A percentile compares a stretch with the other conserved stretches of the same genome.
Evolutionary conservation across 2,888 invertebrate species (phyloP).

Genomic region (Drosophila acutilabella): DNA sequence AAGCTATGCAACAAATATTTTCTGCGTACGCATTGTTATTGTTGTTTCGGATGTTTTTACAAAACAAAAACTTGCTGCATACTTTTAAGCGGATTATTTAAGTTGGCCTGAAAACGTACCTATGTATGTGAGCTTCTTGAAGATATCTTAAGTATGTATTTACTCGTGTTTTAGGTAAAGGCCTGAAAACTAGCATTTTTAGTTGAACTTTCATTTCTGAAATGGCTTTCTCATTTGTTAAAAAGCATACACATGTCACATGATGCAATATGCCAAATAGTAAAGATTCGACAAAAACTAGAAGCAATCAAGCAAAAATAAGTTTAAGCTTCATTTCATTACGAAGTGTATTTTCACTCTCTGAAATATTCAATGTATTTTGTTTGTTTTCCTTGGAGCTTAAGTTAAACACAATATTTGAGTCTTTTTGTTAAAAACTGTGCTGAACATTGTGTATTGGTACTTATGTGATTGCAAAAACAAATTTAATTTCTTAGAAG

Average conservation of each 20-base stretch:
- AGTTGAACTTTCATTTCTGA: not conserved
- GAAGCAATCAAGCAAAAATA: conserved; percentile 54
- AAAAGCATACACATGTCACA: conserved; percentile 1
- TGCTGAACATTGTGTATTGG: not conserved
- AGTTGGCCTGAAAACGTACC: too few relatives aligned
- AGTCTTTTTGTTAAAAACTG: not conserved
- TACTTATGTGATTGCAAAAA: not conserved
- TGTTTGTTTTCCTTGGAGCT: not conserved
- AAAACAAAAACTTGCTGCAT: too few relatives aligned
- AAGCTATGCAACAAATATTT: too few relatives aligned
- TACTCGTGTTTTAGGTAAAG: too few relatives aligned
- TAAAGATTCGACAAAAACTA: conserved; percentile 44
- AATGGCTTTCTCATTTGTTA: conserved; percentile 1
- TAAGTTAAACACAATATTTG: not conserved
- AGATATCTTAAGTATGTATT: too few relatives aligned
- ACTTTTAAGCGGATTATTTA: too few relatives aligned
- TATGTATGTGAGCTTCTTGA: too few relatives aligned
- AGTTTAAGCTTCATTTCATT: conserved; percentile 53
- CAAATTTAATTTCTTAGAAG: not conserved
- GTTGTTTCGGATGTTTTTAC: too few relatives aligned
- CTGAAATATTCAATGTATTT: conserved; percentile 10
- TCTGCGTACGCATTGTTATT: too few relatives aligned
- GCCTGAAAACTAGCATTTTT: not conserved
- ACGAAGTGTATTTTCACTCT: conserved; percentile 25
- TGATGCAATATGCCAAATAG: conserved; percentile 1